phyloP scores from a whole-genome alignment of 92 coral and sea anemone genomes.

The Epizoanthus stellaris region DNA sequence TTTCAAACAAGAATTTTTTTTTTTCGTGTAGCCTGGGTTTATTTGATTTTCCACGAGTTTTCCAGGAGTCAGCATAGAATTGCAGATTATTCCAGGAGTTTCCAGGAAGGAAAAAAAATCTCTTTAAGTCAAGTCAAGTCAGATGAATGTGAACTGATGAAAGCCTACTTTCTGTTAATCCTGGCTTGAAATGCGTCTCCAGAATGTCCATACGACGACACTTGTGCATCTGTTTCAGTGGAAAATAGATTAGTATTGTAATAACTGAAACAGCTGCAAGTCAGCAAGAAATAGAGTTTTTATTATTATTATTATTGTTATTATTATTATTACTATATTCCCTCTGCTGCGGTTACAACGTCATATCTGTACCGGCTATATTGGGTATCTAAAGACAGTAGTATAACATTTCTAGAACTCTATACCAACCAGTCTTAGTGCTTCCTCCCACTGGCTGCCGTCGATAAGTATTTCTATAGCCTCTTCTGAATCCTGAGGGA shows the following conservation, averaged over 20 bases:
- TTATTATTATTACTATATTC: too few species aligned
- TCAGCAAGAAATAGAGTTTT: too few species aligned
- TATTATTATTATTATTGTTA: too few species aligned
- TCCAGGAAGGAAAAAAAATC: too few species aligned
- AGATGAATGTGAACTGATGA: neutral
- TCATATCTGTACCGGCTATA: neutral
- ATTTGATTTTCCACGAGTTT: too few species aligned
- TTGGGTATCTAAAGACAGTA: neutral
- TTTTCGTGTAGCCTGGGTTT: too few species aligned
- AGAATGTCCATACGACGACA: conserved; percentile 79
- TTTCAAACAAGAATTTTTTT: too few species aligned
- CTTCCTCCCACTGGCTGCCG: conserved; percentile 95
- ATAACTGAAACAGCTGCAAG: neutral
- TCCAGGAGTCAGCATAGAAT: too few species aligned
- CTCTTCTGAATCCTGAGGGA: conserved; percentile 85
- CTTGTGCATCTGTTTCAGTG: conserved; percentile 79
- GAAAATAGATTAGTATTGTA: neutral
- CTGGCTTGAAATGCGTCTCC: conserved; percentile 91
- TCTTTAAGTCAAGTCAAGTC: neutral
- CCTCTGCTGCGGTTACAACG: too few species aligned
- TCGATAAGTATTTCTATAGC: conserved; percentile 88
- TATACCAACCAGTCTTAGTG: conserved; percentile 80
- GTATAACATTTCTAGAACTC: neutral
- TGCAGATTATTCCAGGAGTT: too few species aligned
- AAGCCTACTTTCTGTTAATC: conserved; percentile 80